Evolutionary conservation across 1,140 invertebrate species (phyloP).

Genomic region (Vollenhovia emeryi): DNA sequence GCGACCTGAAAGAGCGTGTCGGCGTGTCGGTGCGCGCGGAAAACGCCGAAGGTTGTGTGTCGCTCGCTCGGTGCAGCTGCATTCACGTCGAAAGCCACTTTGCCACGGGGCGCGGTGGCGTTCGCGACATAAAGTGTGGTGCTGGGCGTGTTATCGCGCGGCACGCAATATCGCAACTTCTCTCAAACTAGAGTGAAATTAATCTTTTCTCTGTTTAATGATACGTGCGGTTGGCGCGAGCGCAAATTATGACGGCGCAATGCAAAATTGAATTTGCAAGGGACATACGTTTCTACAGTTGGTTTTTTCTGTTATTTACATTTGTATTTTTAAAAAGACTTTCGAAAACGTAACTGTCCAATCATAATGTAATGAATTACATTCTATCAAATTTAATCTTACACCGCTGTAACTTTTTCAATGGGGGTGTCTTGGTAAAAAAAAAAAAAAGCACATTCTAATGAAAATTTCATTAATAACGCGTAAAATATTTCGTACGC

Average conservation of each 20-base stretch:
- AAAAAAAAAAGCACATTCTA: background rate
- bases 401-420: background rate
- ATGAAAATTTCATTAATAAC: slow-evolving; percentile 37
- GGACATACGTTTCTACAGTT: background rate
- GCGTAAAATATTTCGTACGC: slow-evolving; percentile 10
- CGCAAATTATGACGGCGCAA: slow-evolving; percentile 14
- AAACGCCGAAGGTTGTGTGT: slow-evolving; percentile 62
- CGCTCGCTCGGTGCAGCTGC: slow-evolving; percentile 54
- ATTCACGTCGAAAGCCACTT: slow-evolving; percentile 71
- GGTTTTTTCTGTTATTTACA: background rate
- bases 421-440: background rate
- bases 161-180: slow-evolving; percentile 54
- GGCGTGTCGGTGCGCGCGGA: slow-evolving; percentile 48
- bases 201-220: slow-evolving; percentile 50
- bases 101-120: slow-evolving; percentile 58
- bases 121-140: slow-evolving; percentile 36
- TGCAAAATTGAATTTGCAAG: slow-evolving; percentile 20
- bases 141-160: slow-evolving; percentile 39
- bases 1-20: slow-evolving; percentile 65
- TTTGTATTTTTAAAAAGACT: background rate
- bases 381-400: background rate
- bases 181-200: slow-evolving; percentile 39
- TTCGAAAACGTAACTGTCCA: background rate
- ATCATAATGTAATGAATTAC: background rate
- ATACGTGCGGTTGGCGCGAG: slow-evolving; percentile 11